phyloP scores from a whole-genome alignment of 2,113 vertebrate species.

The Hypocryptadius cinnamomeus region DNA sequence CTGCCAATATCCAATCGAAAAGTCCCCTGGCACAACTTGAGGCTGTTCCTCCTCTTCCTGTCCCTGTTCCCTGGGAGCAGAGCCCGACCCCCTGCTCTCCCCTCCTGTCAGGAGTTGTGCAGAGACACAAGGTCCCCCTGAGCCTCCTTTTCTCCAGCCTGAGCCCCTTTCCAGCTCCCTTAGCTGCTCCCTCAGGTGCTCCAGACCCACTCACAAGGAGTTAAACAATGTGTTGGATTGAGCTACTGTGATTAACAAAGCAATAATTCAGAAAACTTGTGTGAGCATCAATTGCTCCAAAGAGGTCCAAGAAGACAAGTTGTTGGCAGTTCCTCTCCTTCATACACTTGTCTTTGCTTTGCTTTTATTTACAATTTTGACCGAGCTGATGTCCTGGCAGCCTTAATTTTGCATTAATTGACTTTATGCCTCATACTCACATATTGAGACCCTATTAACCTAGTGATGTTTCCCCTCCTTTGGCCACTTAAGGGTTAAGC shows the following conservation, averaged over 20 bases:
- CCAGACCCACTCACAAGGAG: neutral
- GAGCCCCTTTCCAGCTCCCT: neutral
- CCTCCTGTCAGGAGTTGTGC: neutral
- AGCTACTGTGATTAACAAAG: neutral
- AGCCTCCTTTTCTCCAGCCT: neutral
- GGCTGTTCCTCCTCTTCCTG: rapidly evolving
- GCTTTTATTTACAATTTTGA: neutral
- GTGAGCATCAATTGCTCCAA: neutral
- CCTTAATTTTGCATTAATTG: neutral
- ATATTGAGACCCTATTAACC: rapidly evolving
- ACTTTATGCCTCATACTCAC: rapidly evolving
- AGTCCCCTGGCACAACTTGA: rapidly evolving
- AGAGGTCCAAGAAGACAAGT: neutral
- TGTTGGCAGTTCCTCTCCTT: neutral
- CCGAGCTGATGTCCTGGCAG: neutral
- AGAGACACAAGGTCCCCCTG: neutral
- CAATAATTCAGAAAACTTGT: neutral
- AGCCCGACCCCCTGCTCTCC: rapidly evolving
- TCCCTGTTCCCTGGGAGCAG: neutral
- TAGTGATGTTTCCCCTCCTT: neutral
- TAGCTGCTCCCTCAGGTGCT: neutral
- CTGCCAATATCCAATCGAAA: too few relatives aligned
- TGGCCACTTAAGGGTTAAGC: neutral
- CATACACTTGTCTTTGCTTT: neutral
- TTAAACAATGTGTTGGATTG: neutral